phyloP scores from a whole-genome alignment of 2,888 invertebrate genomes.

The Bursaphelenchus okinawaensis region DNA sequence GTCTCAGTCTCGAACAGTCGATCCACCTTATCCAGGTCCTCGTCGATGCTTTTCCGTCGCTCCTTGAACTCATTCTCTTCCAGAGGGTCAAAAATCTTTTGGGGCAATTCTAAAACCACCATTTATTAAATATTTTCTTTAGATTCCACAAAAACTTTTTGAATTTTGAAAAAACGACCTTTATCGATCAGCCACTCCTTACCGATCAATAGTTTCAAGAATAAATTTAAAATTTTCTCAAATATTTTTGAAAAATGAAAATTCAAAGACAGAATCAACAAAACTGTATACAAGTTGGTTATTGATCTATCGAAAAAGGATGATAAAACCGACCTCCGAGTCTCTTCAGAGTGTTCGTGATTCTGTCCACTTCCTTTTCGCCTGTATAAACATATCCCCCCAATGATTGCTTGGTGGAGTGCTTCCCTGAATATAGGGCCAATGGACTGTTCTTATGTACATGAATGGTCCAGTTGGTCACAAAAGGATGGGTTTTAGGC shows the following conservation, averaged over 20 bases:
- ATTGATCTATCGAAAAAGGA: neutral
- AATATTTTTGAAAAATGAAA: neutral
- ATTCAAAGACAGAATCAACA: neutral
- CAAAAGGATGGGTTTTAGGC: neutral
- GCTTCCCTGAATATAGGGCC: neutral
- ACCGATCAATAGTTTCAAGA: too few relatives aligned
- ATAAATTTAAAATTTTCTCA: neutral
- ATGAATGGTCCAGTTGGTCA: neutral
- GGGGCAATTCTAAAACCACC: neutral
- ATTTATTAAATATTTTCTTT: too few relatives aligned
- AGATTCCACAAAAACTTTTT: too few relatives aligned
- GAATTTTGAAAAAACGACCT: too few relatives aligned
- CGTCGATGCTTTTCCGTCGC: neutral
- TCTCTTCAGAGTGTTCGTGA: neutral
- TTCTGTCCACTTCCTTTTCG: conserved; percentile 4
- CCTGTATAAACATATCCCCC: neutral
- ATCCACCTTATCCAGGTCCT: neutral
- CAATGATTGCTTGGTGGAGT: neutral
- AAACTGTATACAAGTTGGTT: too few relatives aligned
- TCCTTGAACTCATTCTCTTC: neutral
- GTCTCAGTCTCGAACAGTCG: conserved; percentile 1
- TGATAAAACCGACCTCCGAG: neutral
- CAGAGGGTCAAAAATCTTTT: neutral
- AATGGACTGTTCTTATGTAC: neutral
- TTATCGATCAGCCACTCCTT: too few relatives aligned